phyloP scores from a whole-genome alignment of 2,113 vertebrate species.

The Vicugna pacos region DNA sequence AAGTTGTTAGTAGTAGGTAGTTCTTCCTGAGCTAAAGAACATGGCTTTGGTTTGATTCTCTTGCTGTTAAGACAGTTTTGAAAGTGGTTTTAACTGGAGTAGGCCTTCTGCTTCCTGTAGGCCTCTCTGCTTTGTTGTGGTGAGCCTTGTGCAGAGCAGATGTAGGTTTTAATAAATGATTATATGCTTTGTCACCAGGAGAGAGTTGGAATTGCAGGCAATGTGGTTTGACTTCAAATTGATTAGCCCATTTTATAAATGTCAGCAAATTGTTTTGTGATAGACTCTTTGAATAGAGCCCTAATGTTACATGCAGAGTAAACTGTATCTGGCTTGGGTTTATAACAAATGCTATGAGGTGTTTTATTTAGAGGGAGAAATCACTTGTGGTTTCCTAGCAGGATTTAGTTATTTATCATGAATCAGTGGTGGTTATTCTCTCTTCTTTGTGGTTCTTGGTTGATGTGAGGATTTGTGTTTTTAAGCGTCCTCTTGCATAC shows the following conservation, averaged over 20 bases:
- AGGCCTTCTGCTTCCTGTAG: constrained; percentile 71
- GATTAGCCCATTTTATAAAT: constrained; percentile 90
- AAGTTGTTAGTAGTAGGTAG: constrained; percentile 64
- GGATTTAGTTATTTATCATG: constrained; percentile 88
- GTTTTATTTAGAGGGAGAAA: constrained; percentile 88
- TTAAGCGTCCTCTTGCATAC: constrained; percentile 84
- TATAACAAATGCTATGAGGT: constrained; percentile 87
- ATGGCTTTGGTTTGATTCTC: constrained; percentile 69
- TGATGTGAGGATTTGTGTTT: constrained; percentile 83
- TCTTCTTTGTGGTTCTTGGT: constrained; percentile 83
- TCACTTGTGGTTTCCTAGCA: constrained; percentile 88
- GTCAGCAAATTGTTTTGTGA: constrained; percentile 87
- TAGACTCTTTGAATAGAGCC: constrained; percentile 86
- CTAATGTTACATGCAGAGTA: constrained; percentile 85
- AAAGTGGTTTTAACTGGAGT: constrained; percentile 74
- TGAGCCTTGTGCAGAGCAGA: constrained; percentile 79
- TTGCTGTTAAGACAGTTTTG: constrained; percentile 69
- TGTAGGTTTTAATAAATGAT: constrained; percentile 89
- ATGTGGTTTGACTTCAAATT: constrained; percentile 89
- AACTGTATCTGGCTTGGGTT: constrained; percentile 85
- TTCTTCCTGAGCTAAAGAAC: constrained; percentile 57
- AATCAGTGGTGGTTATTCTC: constrained; percentile 83
- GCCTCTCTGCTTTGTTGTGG: constrained; percentile 72
- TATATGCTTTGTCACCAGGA: constrained; percentile 86
- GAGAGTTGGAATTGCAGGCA: constrained; percentile 87